phyloP scores from a whole-genome alignment of 1,140 invertebrate species.

The Zaprionus nigranus region DNA sequence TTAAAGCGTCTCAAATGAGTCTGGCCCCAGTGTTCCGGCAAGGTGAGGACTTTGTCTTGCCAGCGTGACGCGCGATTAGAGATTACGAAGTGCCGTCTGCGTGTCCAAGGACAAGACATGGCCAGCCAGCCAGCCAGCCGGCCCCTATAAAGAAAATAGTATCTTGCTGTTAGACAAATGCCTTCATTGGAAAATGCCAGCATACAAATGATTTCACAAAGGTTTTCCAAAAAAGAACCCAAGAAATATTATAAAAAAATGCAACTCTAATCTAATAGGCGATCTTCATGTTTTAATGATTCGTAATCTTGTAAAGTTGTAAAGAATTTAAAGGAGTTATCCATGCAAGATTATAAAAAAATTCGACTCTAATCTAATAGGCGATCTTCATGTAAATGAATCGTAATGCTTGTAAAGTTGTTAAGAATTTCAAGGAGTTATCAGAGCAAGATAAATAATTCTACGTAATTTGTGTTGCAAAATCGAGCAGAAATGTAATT shows the following conservation, averaged over 20 bases:
- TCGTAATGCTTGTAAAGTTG: no score
- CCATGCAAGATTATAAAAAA: conserved; percentile 20
- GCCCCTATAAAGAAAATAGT: conserved; percentile 41
- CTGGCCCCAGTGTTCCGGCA: conserved; percentile 40
- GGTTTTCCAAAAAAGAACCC: conserved; percentile 5
- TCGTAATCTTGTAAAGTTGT: not conserved
- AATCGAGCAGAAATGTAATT: no score
- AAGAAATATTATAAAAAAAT: conserved; percentile 17
- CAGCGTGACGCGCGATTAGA: conserved; percentile 80
- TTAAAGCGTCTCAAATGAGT: conserved; percentile 75
- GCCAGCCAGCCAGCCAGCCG: conserved; percentile 26
- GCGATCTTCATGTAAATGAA: conserved; percentile 14
- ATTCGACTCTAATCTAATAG: not conserved
- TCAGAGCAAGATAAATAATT: no score
- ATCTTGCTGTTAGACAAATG: conserved; percentile 65
- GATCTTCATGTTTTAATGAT: conserved; percentile 20
- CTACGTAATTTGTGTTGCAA: no score
- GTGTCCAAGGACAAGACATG: conserved; percentile 37
- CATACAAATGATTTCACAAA: conserved; percentile 38
- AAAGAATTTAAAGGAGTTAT: not conserved
- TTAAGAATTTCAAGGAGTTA: not conserved
- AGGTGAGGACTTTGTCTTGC: conserved; percentile 54
- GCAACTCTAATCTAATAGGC: not conserved
- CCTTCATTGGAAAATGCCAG: conserved; percentile 30
- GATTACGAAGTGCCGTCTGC: conserved; percentile 53